Evolutionary conservation across 2,888 invertebrate genomes (phyloP), one percentile per base, ranked within the genome.

Genomic region (Tachina grossa): DNA sequence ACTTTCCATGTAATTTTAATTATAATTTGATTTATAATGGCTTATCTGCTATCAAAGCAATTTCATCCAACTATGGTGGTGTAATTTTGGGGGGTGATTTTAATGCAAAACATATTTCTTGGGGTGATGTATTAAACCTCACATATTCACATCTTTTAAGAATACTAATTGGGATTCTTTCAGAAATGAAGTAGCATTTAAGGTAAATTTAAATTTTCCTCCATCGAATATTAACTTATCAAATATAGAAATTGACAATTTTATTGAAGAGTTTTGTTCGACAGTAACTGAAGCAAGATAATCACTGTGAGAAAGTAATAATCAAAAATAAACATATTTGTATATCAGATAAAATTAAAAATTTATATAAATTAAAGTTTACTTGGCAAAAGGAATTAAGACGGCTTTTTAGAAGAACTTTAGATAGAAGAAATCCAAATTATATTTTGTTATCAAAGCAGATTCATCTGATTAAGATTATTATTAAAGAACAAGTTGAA

Each of bases 221-320:
- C 31, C 53, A 16, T 53, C 43, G 6, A 53, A 4, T 43, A 16
- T 53, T 5, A 69, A 53, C 10, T 69, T 69, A 41, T 69, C 53
- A 9, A 69, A 55, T 51, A 43, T 69, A 14, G 53, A 69, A 19
- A 69, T 69, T 53, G 69, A 69, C 43, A 69, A 55, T 69, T 53
- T 41, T 69, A 9, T 69, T 19, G 53, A 69, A 53, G 6, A 69
- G 9, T 69, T 53, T 19, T 14, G 41, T 53, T 41, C 19, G 2
- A n/a, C n/a, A 51, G 19, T 51, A 4, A 39, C 49, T 39, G n/a
- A 68, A 31, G 11, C 10, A 4, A 16, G 16, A 61, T 10, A 61
- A 43, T 61, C 43, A 61, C 16, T 43, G 61, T 49, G 66, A 66
- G 9, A 66, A 66, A 51, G 39, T 65, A 3, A n/a, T 16, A 1